A percentile compares a stretch with the other conserved stretches of the same genome.
These are phyloP conservation scores for Platycheirus albimanus DNA, from an alignment of 2,888 invertebrate genomes.

Conservation along the genomic window DNA sequence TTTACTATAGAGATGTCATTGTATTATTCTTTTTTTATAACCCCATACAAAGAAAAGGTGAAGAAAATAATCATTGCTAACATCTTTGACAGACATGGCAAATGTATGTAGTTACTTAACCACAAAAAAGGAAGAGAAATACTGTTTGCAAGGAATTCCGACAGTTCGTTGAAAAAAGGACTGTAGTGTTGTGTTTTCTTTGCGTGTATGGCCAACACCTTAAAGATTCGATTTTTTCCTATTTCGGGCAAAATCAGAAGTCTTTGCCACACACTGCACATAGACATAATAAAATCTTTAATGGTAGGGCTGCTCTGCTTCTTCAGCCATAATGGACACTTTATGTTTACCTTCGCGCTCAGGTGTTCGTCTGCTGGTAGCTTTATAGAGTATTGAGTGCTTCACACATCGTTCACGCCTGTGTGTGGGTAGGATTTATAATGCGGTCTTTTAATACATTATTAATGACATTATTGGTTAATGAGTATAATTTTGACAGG, in stretches of 20 bases:
- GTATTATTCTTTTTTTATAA: constrained; percentile 55
- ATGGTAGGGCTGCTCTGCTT: constrained; percentile 52
- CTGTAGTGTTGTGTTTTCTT: constrained; percentile 27
- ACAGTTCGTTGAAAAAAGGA: constrained; percentile 16
- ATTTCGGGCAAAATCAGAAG: too few species aligned
- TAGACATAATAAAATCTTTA: constrained; percentile 21
- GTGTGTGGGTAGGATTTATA: constrained; percentile 58
- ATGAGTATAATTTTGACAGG: constrained; percentile 69
- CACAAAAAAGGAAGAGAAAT: constrained; percentile 10
- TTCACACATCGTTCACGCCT: constrained; percentile 67
- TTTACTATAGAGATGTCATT: constrained; percentile 76
- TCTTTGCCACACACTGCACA: constrained; percentile 12
- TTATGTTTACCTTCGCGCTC: constrained; percentile 70
- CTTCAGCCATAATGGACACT: constrained; percentile 63
- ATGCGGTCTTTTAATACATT: constrained; percentile 46
- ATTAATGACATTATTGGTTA: constrained; percentile 73
- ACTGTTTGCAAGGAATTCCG: constrained; percentile 21
- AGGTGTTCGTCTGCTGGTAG: constrained; percentile 35
- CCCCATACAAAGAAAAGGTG: constrained; percentile 41
- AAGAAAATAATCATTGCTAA: constrained; percentile 7
- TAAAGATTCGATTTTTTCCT: too few species aligned
- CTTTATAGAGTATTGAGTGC: constrained; percentile 47
- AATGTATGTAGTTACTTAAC: constrained; percentile 1
- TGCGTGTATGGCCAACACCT: constrained; percentile 39
- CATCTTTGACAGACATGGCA: constrained; percentile 12